Evolutionary conservation across 2,113 vertebrate species (phyloP).

Genomic region (Cyanistes caeruleus): DNA sequence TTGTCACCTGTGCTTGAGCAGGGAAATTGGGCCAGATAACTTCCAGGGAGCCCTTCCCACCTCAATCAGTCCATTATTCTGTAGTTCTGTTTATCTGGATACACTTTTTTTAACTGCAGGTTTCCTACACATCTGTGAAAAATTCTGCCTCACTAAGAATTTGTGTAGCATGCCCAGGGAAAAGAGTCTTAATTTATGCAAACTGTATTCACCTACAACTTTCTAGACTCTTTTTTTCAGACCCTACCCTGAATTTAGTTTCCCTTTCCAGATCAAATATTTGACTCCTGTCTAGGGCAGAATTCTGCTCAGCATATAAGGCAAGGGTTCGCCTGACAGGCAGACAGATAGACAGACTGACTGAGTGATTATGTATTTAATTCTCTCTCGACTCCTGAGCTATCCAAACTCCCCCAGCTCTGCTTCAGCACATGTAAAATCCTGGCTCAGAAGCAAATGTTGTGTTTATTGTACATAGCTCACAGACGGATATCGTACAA

Average conservation of each 20-base stretch:
- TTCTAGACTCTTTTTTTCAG: background rate
- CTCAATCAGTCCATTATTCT: background rate
- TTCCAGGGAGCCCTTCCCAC: background rate
- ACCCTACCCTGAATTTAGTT: background rate
- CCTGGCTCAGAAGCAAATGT: background rate
- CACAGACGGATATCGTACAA: background rate
- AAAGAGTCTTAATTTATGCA: background rate
- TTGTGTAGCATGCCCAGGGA: background rate
- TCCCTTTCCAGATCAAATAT: background rate
- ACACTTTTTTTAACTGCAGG: background rate
- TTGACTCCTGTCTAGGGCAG: background rate
- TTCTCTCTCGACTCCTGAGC: background rate
- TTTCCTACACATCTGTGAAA: background rate
- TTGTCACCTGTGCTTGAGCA: accelerated
- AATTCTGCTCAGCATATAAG: background rate
- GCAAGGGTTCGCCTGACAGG: background rate
- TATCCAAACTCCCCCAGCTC: background rate
- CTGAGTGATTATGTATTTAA: background rate
- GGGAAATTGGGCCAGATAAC: too few species aligned
- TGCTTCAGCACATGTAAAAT: background rate
- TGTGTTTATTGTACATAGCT: background rate
- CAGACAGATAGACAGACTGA: background rate
- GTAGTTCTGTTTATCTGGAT: background rate
- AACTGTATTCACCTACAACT: background rate
- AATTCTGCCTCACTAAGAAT: background rate